Evolutionary conservation across 1,140 invertebrate species (phyloP).

Genomic region (Epicauta chinensis): DNA sequence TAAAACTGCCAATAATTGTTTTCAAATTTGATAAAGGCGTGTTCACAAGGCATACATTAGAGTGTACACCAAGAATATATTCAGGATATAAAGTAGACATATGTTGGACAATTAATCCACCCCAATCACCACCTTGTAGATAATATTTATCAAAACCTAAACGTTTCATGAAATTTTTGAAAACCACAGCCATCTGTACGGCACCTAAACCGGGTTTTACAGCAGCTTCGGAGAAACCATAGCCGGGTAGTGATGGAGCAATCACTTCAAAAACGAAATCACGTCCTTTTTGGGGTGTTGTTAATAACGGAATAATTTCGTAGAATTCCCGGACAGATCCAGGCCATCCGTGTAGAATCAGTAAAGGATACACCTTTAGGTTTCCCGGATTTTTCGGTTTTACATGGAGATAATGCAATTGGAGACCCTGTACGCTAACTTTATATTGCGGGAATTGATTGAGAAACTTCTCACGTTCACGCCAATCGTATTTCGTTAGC

Average conservation of each 20-base stretch:
- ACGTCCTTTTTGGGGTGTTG: conserved; percentile 46
- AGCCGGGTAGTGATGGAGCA: conserved; percentile 66
- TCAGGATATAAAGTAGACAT: conserved; percentile 66
- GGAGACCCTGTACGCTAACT: conserved; percentile 46
- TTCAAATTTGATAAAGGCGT: conserved; percentile 44
- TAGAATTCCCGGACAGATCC: conserved; percentile 83
- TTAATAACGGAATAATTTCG: conserved; percentile 69
- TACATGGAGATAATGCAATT: conserved; percentile 59
- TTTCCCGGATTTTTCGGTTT: conserved; percentile 45
- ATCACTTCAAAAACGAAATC: conserved; percentile 76
- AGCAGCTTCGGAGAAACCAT: conserved; percentile 73
- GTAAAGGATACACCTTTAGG: conserved; percentile 49
- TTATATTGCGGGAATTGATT: conserved; percentile 69
- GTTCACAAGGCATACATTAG: conserved; percentile 55
- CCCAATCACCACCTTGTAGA: conserved; percentile 84
- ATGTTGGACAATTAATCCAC: conserved; percentile 51
- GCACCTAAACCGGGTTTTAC: conserved; percentile 55
- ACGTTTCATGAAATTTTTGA: conserved; percentile 79
- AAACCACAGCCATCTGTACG: conserved; percentile 62
- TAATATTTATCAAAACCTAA: conserved; percentile 73
- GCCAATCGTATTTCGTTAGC: conserved; percentile 67
- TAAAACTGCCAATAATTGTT: conserved; percentile 47
- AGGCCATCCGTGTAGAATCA: conserved; percentile 89
- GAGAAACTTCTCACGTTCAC: conserved; percentile 53
- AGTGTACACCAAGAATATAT: conserved; percentile 59